These are phyloP conservation scores for Strongylocentrotus purpuratus DNA, from an alignment of 35 echinoderm and acorn worm species.

Conservation along the genomic window DNA sequence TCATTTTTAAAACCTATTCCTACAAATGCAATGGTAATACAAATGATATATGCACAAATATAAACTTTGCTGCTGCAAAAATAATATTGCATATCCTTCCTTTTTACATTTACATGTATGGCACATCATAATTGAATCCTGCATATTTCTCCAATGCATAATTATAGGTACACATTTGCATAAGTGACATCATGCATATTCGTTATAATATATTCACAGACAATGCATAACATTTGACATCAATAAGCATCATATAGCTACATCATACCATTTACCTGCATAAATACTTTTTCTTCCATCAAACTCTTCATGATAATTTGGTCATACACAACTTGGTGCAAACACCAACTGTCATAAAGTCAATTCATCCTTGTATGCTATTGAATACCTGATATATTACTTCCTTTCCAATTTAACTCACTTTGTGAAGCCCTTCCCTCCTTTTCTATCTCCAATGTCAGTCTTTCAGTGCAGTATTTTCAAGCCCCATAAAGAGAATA, in stretches of 20 bases:
- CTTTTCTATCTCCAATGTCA: background rate
- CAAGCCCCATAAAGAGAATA: background rate
- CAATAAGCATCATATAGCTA: background rate
- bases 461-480: background rate
- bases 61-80: slow-evolving; percentile 11
- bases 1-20: background rate
- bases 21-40: background rate
- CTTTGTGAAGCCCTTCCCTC: background rate
- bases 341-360: background rate
- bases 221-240: background rate
- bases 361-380: background rate
- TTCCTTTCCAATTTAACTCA: background rate
- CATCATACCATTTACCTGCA: background rate
- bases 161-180: background rate
- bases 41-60: background rate
- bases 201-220: background rate
- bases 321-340: background rate
- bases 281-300: background rate
- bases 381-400: background rate
- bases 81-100: background rate
- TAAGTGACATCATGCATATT: background rate
- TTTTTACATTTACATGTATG: background rate
- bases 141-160: background rate
- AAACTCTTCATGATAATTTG: background rate
- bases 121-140: background rate